Conservation (phyloP, 2,113 vertebrate genomes). For the Camelus dromedarius region DNA sequence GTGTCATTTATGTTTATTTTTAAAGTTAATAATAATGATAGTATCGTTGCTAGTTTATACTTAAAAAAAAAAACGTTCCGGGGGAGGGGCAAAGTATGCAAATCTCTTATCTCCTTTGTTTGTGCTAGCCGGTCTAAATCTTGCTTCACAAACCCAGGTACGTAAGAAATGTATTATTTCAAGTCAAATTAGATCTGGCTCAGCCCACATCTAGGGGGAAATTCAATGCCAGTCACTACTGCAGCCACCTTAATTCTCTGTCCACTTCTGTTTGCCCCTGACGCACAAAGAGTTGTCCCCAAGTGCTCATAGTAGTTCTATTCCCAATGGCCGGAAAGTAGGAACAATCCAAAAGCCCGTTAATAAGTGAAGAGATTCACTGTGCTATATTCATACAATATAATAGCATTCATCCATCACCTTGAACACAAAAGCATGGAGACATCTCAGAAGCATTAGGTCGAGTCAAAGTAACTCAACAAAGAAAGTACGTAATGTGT, state of each 20-base stretch:
- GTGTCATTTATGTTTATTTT: not conserved
- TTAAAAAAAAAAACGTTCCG: not conserved
- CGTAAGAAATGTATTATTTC: not conserved
- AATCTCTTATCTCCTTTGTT: not conserved
- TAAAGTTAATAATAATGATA: not conserved
- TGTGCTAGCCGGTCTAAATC: not conserved
- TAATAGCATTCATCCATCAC: not conserved
- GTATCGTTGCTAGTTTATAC: not conserved
- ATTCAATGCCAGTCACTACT: not conserved
- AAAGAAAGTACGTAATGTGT: not conserved
- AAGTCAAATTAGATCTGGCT: not conserved
- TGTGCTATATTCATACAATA: not conserved
- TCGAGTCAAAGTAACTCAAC: not conserved
- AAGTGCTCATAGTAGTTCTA: no score
- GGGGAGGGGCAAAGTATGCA: not conserved
- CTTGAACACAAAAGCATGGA: not conserved
- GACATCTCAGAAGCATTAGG: not conserved
- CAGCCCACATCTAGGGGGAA: not conserved
- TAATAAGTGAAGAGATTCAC: not conserved
- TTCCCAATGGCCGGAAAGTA: not conserved
- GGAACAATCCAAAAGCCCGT: not conserved
- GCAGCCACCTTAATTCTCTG: not conserved
- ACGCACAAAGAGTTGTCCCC: not conserved
- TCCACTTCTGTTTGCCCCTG: not conserved
- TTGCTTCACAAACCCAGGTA: not conserved